These are phyloP conservation scores for Cephus nigrinus DNA, from an alignment of 2,888 invertebrate genomes.

Conservation along the genomic window DNA sequence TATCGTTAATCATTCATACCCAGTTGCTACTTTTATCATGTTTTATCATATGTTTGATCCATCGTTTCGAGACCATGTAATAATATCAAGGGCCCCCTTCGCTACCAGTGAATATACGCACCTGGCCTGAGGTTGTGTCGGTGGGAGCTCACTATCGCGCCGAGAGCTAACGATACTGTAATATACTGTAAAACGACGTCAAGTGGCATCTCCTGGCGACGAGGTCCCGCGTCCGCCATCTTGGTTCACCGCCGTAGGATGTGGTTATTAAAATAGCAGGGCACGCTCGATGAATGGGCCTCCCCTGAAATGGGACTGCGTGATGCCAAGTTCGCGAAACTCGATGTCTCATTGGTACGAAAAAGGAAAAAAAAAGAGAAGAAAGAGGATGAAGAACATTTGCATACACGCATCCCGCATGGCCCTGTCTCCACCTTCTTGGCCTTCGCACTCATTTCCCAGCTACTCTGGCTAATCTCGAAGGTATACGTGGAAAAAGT, in stretches of 20 bases:
- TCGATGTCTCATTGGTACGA: not conserved
- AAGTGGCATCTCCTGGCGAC: constrained; percentile 8
- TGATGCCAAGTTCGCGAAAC: not conserved
- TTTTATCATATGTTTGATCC: not conserved
- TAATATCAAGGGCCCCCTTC: not conserved
- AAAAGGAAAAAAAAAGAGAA: not conserved
- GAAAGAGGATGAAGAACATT: constrained; percentile 36
- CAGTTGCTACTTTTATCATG: not conserved
- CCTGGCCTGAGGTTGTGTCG: not conserved
- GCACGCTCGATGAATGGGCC: constrained; percentile 50
- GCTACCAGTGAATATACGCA: not conserved
- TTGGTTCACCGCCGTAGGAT: constrained; percentile 57
- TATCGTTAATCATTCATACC: not conserved
- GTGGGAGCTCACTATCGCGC: not conserved
- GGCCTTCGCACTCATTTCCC: constrained; percentile 69
- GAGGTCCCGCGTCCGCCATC: constrained; percentile 47
- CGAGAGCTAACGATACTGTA: constrained; percentile 25
- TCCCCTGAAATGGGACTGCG: constrained; percentile 44
- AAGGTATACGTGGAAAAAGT: not conserved
- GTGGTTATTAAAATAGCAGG: constrained; percentile 62
- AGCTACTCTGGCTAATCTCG: not conserved
- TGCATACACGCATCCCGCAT: constrained; percentile 36
- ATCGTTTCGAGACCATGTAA: not conserved
- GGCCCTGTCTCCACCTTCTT: constrained; percentile 65
- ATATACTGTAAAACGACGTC: constrained; percentile 20